Percentiles rank a stretch among this genome's conserved stretches.
Evolutionary conservation across 2,113 vertebrate species (phyloP).

Genomic region (Synchiropus splendidus): DNA sequence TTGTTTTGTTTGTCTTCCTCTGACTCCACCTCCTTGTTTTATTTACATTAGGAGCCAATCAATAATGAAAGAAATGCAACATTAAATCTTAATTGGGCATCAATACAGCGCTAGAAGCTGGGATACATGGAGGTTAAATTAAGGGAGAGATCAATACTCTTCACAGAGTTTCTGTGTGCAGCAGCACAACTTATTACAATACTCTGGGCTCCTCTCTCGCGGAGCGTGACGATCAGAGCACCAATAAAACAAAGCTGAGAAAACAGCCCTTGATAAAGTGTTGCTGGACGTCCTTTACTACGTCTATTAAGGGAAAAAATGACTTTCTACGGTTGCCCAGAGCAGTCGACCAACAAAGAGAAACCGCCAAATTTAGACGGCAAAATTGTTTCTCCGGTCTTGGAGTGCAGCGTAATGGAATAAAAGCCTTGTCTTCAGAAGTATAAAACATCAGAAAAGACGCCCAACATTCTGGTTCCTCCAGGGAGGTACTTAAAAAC

Average conservation of each 20-base stretch:
- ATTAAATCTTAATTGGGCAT: too few species aligned
- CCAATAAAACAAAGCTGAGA: neutral
- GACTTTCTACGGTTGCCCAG: neutral
- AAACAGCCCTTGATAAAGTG: slow-evolving; percentile 3
- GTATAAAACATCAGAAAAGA: slow-evolving; percentile 6
- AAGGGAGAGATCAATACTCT: too few species aligned
- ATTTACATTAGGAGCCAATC: too few species aligned
- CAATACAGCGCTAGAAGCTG: too few species aligned
- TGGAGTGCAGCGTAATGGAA: slow-evolving; percentile 36
- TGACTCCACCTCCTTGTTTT: too few species aligned
- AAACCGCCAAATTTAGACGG: slow-evolving; percentile 4
- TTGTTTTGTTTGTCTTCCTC: too few species aligned
- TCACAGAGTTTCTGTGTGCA: neutral
- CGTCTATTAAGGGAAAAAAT: slow-evolving; percentile 2
- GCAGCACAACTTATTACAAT: neutral
- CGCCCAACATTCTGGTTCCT: neutral
- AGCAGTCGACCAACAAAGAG: slow-evolving; percentile 1
- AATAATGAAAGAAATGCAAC: too few species aligned
- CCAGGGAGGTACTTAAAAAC: too few species aligned
- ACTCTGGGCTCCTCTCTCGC: too few species aligned
- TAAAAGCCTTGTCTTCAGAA: slow-evolving; percentile 24
- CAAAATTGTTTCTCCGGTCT: slow-evolving; percentile 11
- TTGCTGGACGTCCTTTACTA: neutral
- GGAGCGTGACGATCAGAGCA: neutral
- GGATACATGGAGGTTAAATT: too few species aligned